Percentiles rank a stretch among this genome's conserved stretches.
Conservation (phyloP, 2,888 invertebrate genomes). For the Prosapia bicincta region DNA sequence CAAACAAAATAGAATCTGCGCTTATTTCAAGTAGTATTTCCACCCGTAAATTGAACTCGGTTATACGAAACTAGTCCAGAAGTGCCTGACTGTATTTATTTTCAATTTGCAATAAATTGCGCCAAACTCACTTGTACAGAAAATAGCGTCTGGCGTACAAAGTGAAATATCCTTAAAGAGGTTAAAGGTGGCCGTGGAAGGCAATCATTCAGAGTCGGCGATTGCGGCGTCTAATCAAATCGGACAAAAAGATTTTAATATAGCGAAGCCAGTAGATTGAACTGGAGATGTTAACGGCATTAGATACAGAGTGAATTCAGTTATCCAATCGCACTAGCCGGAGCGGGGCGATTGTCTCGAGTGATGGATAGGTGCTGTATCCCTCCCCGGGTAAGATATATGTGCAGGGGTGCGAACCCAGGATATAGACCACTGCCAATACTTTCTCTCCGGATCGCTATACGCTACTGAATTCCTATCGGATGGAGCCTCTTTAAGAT, state of each 20-base stretch:
- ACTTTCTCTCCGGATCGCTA: neutral
- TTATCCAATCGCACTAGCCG: slow-evolving; percentile 16
- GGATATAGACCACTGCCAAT: neutral
- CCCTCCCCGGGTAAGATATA: slow-evolving; percentile 15
- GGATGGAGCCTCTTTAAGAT: too few species aligned
- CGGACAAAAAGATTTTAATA: slow-evolving; percentile 20
- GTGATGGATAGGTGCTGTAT: slow-evolving; percentile 15
- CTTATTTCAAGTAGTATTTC: too few species aligned
- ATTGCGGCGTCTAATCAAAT: neutral
- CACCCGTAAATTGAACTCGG: too few species aligned
- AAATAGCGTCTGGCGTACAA: neutral
- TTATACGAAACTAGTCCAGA: too few species aligned
- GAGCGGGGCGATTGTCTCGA: slow-evolving; percentile 19
- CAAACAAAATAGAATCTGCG: too few species aligned
- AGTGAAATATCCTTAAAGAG: neutral
- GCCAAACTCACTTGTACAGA: neutral
- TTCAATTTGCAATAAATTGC: neutral
- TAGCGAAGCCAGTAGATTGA: slow-evolving; percentile 24
- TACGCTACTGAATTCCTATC: neutral
- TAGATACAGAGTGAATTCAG: slow-evolving; percentile 20
- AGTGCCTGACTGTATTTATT: too few species aligned
- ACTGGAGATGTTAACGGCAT: slow-evolving; percentile 23
- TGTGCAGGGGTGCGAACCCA: slow-evolving; percentile 16
- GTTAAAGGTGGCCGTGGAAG: neutral
- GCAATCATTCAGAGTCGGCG: neutral